These are phyloP conservation scores for Trididemnum nubilum DNA, from an alignment of 23 tunicate genomes.

Conservation along the genomic window DNA sequence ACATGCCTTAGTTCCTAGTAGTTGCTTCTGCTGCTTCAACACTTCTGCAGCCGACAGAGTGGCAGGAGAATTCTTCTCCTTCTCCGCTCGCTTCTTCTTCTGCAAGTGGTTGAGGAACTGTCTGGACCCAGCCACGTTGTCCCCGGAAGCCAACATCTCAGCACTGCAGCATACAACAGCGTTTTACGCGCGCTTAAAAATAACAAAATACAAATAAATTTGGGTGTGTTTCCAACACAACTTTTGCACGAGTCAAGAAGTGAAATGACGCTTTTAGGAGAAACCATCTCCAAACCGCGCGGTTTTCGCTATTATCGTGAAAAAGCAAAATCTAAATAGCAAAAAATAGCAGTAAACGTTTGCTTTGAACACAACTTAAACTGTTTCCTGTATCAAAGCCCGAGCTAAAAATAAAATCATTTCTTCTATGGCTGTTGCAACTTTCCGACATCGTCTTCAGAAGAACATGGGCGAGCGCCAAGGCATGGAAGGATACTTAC, in stretches of 20 bases:
- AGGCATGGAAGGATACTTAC: slow-evolving; percentile 16
- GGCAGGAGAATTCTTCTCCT: not conserved
- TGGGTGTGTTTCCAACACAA: not conserved
- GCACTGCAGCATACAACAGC: slow-evolving; percentile 39
- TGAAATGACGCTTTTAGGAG: too few species aligned
- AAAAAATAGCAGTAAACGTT: too few species aligned
- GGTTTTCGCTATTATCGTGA: too few species aligned
- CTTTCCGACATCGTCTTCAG: not conserved
- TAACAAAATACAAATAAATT: not conserved
- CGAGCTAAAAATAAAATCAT: not conserved
- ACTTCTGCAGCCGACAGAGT: slow-evolving; percentile 43
- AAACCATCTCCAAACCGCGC: too few species aligned
- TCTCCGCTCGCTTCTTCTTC: slow-evolving; percentile 40
- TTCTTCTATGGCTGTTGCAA: not conserved
- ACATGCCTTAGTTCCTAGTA: too few species aligned
- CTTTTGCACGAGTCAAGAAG: too few species aligned
- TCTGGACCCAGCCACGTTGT: slow-evolving; percentile 74
- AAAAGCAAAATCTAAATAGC: too few species aligned
- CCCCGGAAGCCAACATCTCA: slow-evolving; percentile 79
- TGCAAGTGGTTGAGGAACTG: slow-evolving; percentile 81
- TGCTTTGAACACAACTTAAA: too few species aligned
- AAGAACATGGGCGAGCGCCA: not conserved
- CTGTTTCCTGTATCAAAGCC: too few species aligned
- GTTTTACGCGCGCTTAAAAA: not conserved
- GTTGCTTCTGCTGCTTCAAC: slow-evolving; percentile 50